phyloP scores from a whole-genome alignment of 2,888 invertebrate genomes.

The Troides aeacus region DNA sequence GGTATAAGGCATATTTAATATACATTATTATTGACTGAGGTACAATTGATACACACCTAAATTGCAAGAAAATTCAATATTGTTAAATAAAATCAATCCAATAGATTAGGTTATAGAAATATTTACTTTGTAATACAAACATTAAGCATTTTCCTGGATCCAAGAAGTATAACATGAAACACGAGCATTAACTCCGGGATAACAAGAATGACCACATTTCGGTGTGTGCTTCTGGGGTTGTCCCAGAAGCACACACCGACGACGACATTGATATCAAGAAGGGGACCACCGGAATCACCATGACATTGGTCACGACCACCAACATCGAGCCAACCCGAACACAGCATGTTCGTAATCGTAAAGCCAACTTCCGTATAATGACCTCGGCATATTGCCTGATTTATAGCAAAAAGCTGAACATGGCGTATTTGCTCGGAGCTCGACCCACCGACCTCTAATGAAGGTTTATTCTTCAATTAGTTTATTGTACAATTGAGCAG shows the following conservation, averaged over 20 bases:
- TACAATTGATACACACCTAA: no score
- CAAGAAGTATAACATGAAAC: constrained; percentile 47
- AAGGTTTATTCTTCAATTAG: neutral
- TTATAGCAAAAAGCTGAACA: neutral
- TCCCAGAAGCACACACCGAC: constrained; percentile 53
- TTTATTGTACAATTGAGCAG: neutral
- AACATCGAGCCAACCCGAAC: constrained; percentile 26
- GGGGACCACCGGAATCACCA: constrained; percentile 51
- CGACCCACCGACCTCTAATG: constrained; percentile 35
- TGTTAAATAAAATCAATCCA: neutral
- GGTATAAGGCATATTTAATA: no score
- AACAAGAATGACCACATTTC: constrained; percentile 42
- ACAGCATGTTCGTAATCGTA: constrained; percentile 26
- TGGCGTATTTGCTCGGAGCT: constrained; percentile 29
- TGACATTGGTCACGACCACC: constrained; percentile 19
- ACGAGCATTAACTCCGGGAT: constrained; percentile 51
- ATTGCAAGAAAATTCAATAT: no score
- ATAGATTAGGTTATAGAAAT: neutral
- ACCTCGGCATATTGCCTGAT: neutral
- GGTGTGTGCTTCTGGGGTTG: neutral
- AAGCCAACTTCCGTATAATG: constrained; percentile 2
- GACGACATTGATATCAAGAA: constrained; percentile 46
- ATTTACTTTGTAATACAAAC: neutral
- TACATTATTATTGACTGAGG: no score
- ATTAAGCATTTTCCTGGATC: constrained; percentile 46